Evolutionary conservation across 2,113 vertebrate species (phyloP), one percentile per base, ranked within the genome.

Genomic region (Drymodes brunneopygia): DNA sequence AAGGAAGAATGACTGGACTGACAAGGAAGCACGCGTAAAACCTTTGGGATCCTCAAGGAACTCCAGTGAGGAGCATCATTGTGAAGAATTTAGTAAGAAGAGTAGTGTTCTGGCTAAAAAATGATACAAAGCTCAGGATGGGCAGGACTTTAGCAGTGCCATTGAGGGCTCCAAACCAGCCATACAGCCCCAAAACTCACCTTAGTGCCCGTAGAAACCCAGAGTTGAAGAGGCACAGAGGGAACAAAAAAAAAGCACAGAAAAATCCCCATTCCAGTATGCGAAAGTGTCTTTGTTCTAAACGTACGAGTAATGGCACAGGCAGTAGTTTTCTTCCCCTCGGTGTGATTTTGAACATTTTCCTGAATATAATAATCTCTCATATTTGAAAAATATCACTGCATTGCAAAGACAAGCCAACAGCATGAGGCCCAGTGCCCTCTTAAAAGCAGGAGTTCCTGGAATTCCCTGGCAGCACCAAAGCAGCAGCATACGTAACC

Each of bases 361-460:
- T 57, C 12, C 61, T 75, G 81, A 91, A 48, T 22, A 73, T 33
- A 69, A 93, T 61, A 72, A 62, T 58, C 15, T 57, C 35, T 87
- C 65, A 5, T 20, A 69, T 64, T 65, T 91, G 48, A 89, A 77
- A 22, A 23, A 15, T 24, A 61, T 79, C 88, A 65, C 78, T 85
- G 57, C 61, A 81, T 31, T 7, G 1, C 4, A 1, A 73, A 92
- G 81, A 61, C 89, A 77, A 97, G 94, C 91, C 91, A 96, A 85
- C 31, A 82, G 17, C 0, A 0, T 22, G 38, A 74, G 70, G 62
- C 81, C 62, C 20, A 0, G 0, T 91, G 91, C 47, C 75, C 74
- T 89, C 65, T 82, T 95, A 88, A 95, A 97, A 96, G 91, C 84
- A 85, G 73, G 54, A 73, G 74, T 96, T 96, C 96, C 94, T 90